Evolutionary conservation across 2,797 vertebrate genomes (phyloP), one percentile per base, ranked within the genome.

Genomic region (Neosalanx taihuensis): DNA sequence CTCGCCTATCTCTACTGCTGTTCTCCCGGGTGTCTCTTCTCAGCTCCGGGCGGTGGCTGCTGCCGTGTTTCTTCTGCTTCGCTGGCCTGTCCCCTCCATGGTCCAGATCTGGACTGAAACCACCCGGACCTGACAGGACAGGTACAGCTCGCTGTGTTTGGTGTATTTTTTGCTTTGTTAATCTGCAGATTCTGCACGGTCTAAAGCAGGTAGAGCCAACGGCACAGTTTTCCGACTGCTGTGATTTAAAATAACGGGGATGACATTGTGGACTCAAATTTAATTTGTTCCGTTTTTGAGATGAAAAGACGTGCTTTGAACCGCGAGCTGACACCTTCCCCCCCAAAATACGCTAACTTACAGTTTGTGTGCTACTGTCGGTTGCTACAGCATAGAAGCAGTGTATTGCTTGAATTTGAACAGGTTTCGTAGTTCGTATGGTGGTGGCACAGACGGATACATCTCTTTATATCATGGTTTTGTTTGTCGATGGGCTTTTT

Each of bases 121-220:
- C 82, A 78, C 72, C 81, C 79, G 84, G 82, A 86, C 77, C 85
- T 85, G 88, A 88, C 85, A 71, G 85, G 79, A 79, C 85, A 92
- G 93, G 91, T 94, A 26, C 23, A 90, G 67, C 72, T 41, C 51
- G 31, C 31, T 46, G 56, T 76, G 63, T 77, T 67, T 6, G 46
- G 49, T 41, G 7, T 70, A 62, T 23, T 64, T 64, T 76, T 66
- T 23, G 74, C 79, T 70, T 35, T 76, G 69, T 59, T 74, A 71
- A 18, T 23, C 60, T 29, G 49, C 7, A 63, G 49, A 7, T 70
- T 78, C 69, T 76, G 30, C 76, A 85, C 23, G 23, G 23, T 26
- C 23, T 26, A 26, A 1, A 26, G 23, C 88, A 86, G 86, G 86
- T 89, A 85, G 79, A 73, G 31, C 53, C 31, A 2, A 17, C 1